These are phyloP conservation scores for Cantharis rufa DNA, from an alignment of 2,888 invertebrate genomes.

Conservation along the genomic window DNA sequence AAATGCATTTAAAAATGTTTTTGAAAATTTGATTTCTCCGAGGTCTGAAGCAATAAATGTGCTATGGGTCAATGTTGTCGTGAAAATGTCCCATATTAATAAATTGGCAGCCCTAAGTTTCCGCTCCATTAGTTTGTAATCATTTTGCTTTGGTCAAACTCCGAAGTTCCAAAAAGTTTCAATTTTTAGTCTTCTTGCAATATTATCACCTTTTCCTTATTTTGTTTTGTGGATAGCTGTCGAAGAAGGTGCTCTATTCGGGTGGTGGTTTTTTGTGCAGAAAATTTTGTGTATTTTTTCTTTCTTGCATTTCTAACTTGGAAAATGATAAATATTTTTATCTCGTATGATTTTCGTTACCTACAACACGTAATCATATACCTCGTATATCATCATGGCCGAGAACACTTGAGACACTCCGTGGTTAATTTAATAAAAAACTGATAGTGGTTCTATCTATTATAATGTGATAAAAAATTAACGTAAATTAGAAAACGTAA, in stretches of 20 bases:
- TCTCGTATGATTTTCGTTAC: not conserved
- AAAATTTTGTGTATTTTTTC: no score
- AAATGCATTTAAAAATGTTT: no score
- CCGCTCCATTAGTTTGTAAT: not conserved
- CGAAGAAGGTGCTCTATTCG: no score
- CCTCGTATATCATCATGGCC: not conserved
- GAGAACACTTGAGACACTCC: not conserved
- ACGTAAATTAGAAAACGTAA: not conserved
- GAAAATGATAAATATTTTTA: not conserved
- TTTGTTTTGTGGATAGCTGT: no score
- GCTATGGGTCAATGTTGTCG: no score
- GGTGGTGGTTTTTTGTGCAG: no score
- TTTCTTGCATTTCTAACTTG: no score
- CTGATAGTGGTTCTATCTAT: not conserved
- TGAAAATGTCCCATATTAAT: no score
- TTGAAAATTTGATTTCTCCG: no score
- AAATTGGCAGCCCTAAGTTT: no score
- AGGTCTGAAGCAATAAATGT: no score
- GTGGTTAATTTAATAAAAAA: not conserved
- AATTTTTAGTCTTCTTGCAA: not conserved
- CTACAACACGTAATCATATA: not conserved
- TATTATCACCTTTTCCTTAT: no score
- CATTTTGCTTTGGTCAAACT: not conserved
- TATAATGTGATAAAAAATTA: not conserved
- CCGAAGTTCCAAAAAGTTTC: not conserved